These are phyloP conservation scores for Eilema sororculum DNA, from an alignment of 2,888 invertebrate species.

Conservation along the genomic window DNA sequence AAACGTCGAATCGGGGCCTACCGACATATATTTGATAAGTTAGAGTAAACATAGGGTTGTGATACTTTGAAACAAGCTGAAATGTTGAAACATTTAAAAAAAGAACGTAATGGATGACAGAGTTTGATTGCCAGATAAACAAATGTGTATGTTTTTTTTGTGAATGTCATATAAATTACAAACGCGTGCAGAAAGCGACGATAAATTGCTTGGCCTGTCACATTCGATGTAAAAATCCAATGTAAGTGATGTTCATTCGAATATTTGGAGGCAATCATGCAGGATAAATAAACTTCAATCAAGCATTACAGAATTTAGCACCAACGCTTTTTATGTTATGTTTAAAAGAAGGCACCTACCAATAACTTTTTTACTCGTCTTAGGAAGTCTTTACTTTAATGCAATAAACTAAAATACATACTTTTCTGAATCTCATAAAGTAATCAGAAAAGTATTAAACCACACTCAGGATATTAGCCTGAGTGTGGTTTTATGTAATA, in stretches of 20 bases:
- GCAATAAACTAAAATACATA: neutral
- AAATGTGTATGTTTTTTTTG: neutral
- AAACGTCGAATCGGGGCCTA: slow-evolving; percentile 12
- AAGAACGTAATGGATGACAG: neutral
- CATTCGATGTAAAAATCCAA: slow-evolving; percentile 28
- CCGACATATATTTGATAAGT: slow-evolving; percentile 7
- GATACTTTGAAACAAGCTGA: neutral
- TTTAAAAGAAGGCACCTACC: neutral
- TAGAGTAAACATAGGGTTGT: neutral
- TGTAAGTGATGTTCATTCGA: neutral
- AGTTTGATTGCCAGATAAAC: slow-evolving; percentile 1
- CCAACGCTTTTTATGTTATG: neutral
- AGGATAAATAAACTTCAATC: neutral
- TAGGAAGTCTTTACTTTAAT: neutral
- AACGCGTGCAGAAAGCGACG: slow-evolving; percentile 12
- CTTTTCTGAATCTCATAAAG: slow-evolving; percentile 1
- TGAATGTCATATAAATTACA: slow-evolving; percentile 13
- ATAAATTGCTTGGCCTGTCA: slow-evolving; percentile 28
- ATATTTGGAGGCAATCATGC: slow-evolving; percentile 9
- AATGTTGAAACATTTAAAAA: neutral
- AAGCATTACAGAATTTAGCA: neutral
- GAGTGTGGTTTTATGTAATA: neutral
- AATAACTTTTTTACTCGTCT: neutral
- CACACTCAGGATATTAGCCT: too few relatives aligned
- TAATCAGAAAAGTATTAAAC: too few relatives aligned